Base-by-base conservation (phyloP, 2,888 invertebrate species). In the Lordiphosa andalusiaca region DNA sequence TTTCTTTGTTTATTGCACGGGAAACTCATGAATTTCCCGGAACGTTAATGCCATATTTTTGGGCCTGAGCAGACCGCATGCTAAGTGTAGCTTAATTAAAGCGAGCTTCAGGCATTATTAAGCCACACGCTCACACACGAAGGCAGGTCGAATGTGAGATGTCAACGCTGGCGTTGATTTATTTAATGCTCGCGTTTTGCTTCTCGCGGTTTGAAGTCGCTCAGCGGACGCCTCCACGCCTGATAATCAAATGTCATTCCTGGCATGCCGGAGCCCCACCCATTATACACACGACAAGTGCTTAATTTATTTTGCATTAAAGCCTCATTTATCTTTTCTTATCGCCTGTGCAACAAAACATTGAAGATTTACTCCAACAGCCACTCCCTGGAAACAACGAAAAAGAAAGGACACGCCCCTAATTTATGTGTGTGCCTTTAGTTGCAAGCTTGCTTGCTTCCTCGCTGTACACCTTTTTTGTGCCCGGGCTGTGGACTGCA, bases 301-400 rank as follows among this genome's bases (percentile, higher is more conserved):
- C 84, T 81, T 80, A 84, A 80, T 80, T 80, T 80, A 84, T 80
- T 80, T 77, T 81, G 77, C 80, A 80, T 80, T 80, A 80, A 80
- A 77, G 81, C 67, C 81, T 74, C 84, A 80, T 80, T 80, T 84
- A 80, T 80, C 80, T 80, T 80, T 71, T 73, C 80, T 80, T 81
- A 81, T 81, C 80, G 84, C 70, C 67, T 70, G 68, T 71, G 83
- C 84, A 78, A 71, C 83, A 78, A 47, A 50, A 81, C 80, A 73
- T 69, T 84, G 71, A 74, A 81, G 82, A 81, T 84, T 81, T 81
- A 74, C 80, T 84, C 72, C 66, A 49, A 67, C 60, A 48, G 53
- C 65, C 40, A 57, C 65, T 40, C 54, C 48, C 21, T 30, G 23
- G 4, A 3, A 39, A 37, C 23, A 46, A 6, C 39, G 35, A 36